These are phyloP conservation scores for Sus cebifrons DNA, from an alignment of 2,797 vertebrate species.

Conservation along the genomic window DNA sequence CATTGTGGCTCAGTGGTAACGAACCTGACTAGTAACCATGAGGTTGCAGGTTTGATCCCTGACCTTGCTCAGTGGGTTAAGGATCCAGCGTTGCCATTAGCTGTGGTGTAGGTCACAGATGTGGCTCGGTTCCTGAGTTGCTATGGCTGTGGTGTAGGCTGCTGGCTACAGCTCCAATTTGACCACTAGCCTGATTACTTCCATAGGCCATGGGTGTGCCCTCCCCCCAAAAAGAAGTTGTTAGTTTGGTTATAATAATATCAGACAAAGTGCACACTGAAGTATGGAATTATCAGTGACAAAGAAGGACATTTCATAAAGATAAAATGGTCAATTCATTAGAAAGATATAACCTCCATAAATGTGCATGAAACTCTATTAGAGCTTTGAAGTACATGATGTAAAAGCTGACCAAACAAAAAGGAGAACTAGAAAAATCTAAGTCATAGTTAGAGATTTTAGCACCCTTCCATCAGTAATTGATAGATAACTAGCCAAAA, in stretches of 20 bases:
- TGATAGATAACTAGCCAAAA: not conserved
- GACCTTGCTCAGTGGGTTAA: too few species aligned
- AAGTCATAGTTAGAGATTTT: not conserved
- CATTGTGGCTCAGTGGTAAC: too few species aligned
- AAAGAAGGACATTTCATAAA: not conserved
- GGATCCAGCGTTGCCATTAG: too few species aligned
- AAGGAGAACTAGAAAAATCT: not conserved
- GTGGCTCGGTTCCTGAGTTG: too few species aligned
- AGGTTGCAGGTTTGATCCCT: too few species aligned
- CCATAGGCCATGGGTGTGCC: too few species aligned
- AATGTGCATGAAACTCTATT: not conserved
- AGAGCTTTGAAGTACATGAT: not conserved
- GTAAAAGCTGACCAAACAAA: not conserved
- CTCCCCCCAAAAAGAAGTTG: too few species aligned
- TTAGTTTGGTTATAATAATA: not conserved
- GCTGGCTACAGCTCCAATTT: too few species aligned
- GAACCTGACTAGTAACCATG: too few species aligned
- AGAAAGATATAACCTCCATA: not conserved
- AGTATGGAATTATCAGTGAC: not conserved
- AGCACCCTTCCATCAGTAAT: not conserved
- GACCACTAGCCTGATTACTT: too few species aligned
- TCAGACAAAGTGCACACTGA: not conserved
- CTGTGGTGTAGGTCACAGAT: too few species aligned
- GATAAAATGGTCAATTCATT: not conserved
- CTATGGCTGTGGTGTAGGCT: too few species aligned